Evolutionary conservation across 1,140 invertebrate species (phyloP), one percentile per base, ranked within the genome.

Genomic region (Protaetia brevitarsis): DNA sequence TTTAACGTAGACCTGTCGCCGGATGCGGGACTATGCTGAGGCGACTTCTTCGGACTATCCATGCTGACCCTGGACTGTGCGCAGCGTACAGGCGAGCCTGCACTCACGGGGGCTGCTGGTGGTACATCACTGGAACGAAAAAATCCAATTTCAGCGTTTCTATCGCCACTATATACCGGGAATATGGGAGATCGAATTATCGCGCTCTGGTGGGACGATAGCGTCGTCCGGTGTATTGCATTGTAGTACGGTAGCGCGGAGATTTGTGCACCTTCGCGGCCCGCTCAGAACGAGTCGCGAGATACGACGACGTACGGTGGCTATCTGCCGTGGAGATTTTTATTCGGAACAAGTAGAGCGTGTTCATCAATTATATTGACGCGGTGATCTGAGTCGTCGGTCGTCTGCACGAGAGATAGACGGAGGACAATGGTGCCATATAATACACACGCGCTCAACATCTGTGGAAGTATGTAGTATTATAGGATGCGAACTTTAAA

Each of bases 1-100:
- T 83, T 84, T 59, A 84, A 71, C 68, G 81, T 84, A 64, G 82
- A 78, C 76, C 82, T 84, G 65, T 83, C 82, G 74, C 79, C 76
- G 57, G 79, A 79, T 68, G 79, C 81, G 51, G 82, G 81, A 63
- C 81, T 81, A 72, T 80, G 80, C 76, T 83, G 81, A 36, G 82
- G 81, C 34, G 82, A 75, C 30, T 74, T 72, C 34, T 73, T 71
- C 51, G 72, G 72, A 64, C 73, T 74, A 26, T 74, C 73, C 73
- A 74, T 74, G 28, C 69, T 73, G 66, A 64, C 66, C 37, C 68
- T 66, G 56, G 68, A 61, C 56, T 69, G 68, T 60, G 67, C 67
- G 65, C 71, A 73, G 57, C 72, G 68, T 37, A 73, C 68, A 23
- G 73, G 73, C 59, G 72, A 73, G 66, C 72, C 71, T 58, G 68